Base-by-base conservation (phyloP, 2,797 vertebrate genomes). In the Danio tinwini region DNA sequence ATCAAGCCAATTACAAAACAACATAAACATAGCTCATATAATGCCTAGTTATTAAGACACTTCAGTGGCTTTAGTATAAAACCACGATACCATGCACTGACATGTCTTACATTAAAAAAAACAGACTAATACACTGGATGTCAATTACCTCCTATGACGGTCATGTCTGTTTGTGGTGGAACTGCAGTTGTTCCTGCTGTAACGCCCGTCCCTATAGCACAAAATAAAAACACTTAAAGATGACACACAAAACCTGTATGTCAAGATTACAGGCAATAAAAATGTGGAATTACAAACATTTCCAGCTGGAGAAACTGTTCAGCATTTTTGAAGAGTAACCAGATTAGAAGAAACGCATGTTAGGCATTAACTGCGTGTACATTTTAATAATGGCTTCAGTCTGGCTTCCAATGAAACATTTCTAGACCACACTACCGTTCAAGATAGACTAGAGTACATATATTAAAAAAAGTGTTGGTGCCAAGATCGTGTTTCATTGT, bases 141-240 rank as follows among this genome's bases (percentile, higher is more conserved):
- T 6, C 7, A 6, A 1, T 86, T 89, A 93, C 93, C 92, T 91
- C 85, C 90, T 45, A 92, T 78, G 14, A 93, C 79, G 0, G 87
- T 45, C 0, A 85, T 80, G 14, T 58, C 59, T 14, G 39, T 9
- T n/a, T 70, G 1, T 0, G 72, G 8, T 14, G 83, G 12, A 40
- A 67, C 13, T 1, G 79, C 75, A 12, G 86, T 81, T 29, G 29
- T 29, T 14, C 76, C 78, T 69, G 80, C 6, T 2, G 3, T 12
- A 7, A 73, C 73, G 45, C 82, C 85, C 77, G 88, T 88, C 42
- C n/a, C 86, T 91, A 86, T 4, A 39, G 62, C 85, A 61, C 86
- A 16, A 39, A 7, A 73, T 13, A 11, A 1, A 72, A 72, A 52
- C 47, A 88, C 82, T 83, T 29, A 77, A 82, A 80, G 37, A 53